Base-by-base conservation (phyloP, 2,113 vertebrate genomes). In the Apus apus region DNA sequence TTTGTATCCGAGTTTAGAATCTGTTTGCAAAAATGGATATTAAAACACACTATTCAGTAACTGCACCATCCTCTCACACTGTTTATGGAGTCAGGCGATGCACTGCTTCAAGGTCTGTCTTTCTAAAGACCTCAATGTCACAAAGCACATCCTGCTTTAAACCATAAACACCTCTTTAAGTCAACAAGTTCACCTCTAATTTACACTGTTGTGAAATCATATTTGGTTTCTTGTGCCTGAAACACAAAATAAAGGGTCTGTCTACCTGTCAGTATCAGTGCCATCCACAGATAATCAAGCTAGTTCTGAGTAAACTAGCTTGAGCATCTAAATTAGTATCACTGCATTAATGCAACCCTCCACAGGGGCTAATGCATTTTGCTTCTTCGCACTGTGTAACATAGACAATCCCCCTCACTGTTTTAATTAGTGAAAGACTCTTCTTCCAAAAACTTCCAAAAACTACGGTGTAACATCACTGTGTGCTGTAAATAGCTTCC, bases 361-460 rank as follows among this genome's bases (percentile, higher is more conserved):
- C 48, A 58, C 17, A 30, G 56, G 13, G 25, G 13, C 10, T 48
- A 93, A 89, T 21, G 82, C 6, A 56, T 64, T 61, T 61, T 64
- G 20, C 27, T 23, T 62, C 83, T 85, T 64, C 71, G 46, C 2
- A 0, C 15, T 94, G 61, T 34, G 61, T 89, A 87, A 93, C 22
- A 17, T 53, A 85, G 77, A 61, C 18, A 79, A 78, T 79, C 85
- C 7, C 21, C 21, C 6, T 65, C 79, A 68, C 23, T 65, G 14
- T 70, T 94, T 82, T 85, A 57, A 50, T 85, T 85, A 93, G 83
- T 76, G 65, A 87, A 94, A 89, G 48, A 93, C 19, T 78, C 81
- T 80, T 85, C 78, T n/a, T n/a, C n/a, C n/a, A n/a, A n/a, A n/a
- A n/a, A n/a, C n/a, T 87, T 87, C 90, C 60, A 85, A 94, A 95